Evolutionary conservation across 2,888 invertebrate species (phyloP).

Genomic region (Parnassius mnemosyne): DNA sequence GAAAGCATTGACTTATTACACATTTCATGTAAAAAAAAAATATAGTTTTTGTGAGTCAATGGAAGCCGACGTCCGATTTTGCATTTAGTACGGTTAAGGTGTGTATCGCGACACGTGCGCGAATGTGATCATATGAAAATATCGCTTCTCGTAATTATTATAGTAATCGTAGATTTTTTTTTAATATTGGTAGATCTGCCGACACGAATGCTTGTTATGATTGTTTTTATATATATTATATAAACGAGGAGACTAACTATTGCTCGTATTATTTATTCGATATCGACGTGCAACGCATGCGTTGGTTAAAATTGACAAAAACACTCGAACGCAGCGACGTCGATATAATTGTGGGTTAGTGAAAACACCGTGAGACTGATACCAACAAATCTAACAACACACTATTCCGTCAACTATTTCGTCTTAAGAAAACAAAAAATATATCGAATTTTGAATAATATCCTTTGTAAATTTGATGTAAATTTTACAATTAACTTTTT

Average conservation of each 20-base stretch:
- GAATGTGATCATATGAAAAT: slow-evolving; percentile 66
- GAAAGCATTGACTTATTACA: background rate
- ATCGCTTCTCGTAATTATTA: slow-evolving; percentile 56
- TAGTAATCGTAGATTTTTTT: slow-evolving; percentile 51
- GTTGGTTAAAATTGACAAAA: too few species aligned
- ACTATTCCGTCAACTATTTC: background rate
- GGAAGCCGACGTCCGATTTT: slow-evolving; percentile 44
- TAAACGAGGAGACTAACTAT: background rate
- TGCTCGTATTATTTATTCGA: slow-evolving; percentile 23
- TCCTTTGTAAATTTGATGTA: background rate
- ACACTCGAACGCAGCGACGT: background rate
- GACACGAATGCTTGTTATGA: slow-evolving; percentile 37
- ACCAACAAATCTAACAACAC: background rate
- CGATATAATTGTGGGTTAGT: background rate
- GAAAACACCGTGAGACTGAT: slow-evolving; percentile 5
- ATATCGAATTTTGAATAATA: background rate
- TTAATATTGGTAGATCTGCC: background rate
- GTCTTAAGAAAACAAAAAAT: background rate
- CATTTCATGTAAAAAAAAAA: slow-evolving; percentile 1
- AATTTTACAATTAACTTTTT: background rate
- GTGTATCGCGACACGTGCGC: slow-evolving; percentile 39
- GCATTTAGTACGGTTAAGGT: slow-evolving; percentile 62
- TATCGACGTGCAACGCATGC: background rate
- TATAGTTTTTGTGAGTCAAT: background rate
- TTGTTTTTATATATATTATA: slow-evolving; percentile 28